These are phyloP conservation scores for Nasonia giraulti DNA, from an alignment of 1,140 invertebrate species.

Conservation along the genomic window DNA sequence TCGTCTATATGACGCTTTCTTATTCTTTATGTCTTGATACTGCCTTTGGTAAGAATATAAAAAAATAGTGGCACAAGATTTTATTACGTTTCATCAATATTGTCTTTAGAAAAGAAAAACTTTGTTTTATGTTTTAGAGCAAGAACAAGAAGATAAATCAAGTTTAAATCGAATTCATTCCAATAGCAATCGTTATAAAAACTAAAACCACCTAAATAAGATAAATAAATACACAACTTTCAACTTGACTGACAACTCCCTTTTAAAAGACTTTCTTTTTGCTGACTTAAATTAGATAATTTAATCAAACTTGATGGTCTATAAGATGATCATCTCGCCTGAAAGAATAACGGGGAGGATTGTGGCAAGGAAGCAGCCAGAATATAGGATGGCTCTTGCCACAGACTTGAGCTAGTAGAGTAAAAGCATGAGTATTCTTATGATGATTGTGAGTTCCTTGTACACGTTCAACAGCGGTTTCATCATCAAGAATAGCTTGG, in stretches of 20 bases:
- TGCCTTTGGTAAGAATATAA: constrained; percentile 47
- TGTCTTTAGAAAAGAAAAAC: neutral
- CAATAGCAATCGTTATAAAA: neutral
- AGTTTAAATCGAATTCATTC: neutral
- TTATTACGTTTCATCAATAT: neutral
- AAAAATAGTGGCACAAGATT: constrained; percentile 34
- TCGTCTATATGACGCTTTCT: neutral
- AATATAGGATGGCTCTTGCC: constrained; percentile 81
- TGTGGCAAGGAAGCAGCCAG: constrained; percentile 80
- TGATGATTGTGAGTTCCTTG: constrained; percentile 82
- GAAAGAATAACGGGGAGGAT: constrained; percentile 74
- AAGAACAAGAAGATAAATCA: neutral
- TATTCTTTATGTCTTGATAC: constrained; percentile 13
- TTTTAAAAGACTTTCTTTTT: neutral
- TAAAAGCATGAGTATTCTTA: constrained; percentile 79
- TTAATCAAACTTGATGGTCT: constrained; percentile 76
- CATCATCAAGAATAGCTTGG: constrained; percentile 87
- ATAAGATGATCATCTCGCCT: constrained; percentile 77
- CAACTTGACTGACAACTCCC: constrained; percentile 1
- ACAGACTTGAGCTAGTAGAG: constrained; percentile 86
- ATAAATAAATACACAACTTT: constrained; percentile 3
- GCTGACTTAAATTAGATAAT: neutral
- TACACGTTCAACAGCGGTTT: constrained; percentile 87
- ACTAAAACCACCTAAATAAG: neutral
- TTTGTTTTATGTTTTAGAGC: neutral